A percentile compares a stretch with the other conserved stretches of the same genome.
Conservation (phyloP, 2,888 invertebrate species). For the Caenorhabditis afra region DNA sequence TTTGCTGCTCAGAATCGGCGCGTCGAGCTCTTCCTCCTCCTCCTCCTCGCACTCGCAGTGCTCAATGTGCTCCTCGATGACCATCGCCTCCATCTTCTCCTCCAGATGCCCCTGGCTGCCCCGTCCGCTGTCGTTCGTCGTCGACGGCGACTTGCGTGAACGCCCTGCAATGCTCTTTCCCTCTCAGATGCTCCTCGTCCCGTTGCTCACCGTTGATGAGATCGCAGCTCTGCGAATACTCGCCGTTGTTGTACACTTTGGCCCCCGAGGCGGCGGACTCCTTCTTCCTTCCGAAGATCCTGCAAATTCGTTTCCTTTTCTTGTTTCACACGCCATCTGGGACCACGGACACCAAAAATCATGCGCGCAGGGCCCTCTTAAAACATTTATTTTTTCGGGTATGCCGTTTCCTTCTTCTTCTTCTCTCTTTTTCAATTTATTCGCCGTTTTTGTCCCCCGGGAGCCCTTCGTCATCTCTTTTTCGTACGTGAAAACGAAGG, state of each 20-base stretch:
- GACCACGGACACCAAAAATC: conserved; percentile 52
- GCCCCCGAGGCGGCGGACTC: conserved; percentile 24
- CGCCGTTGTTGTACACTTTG: conserved; percentile 63
- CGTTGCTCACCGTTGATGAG: conserved; percentile 62
- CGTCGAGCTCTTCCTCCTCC: conserved; percentile 52
- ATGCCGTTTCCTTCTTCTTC: conserved; percentile 8
- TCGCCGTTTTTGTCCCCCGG: conserved; percentile 38
- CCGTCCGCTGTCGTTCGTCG: conserved; percentile 72
- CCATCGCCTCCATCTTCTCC: conserved; percentile 66
- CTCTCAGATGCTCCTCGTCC: background rate
- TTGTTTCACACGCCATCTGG: conserved; percentile 43
- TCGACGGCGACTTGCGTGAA: conserved; percentile 74
- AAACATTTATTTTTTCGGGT: conserved; percentile 49
- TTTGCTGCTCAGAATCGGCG: conserved; percentile 51
- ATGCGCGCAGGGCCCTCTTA: conserved; percentile 32
- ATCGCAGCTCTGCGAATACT: conserved; percentile 68
- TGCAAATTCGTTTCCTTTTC: conserved; percentile 57
- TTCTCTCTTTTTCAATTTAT: conserved; percentile 49
- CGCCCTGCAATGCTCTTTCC: conserved; percentile 58
- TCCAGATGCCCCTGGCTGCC: conserved; percentile 72
- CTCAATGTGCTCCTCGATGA: conserved; percentile 57
- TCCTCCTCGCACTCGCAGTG: conserved; percentile 41
- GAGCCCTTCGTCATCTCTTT: conserved; percentile 51
- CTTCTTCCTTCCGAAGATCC: conserved; percentile 69
- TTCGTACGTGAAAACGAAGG: conserved; percentile 39